phyloP scores from a whole-genome alignment of 37 sponge, comb jelly and placozoan genomes.

The Petrosia ficiformis region DNA sequence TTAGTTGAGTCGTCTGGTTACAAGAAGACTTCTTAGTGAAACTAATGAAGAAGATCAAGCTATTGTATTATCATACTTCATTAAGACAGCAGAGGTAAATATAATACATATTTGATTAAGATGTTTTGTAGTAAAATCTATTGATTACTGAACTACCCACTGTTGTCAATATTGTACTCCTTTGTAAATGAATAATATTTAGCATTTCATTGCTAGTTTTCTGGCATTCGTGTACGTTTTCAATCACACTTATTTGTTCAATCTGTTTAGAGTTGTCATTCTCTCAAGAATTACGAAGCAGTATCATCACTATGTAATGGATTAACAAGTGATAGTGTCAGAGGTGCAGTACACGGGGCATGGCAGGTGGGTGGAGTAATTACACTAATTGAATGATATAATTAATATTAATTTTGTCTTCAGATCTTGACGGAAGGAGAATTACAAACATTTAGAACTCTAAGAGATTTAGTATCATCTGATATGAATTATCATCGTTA shows the following conservation, averaged over 20 bases:
- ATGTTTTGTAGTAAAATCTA: too few relatives aligned
- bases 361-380: slow-evolving; percentile 37
- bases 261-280: slow-evolving; percentile 52
- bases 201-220: too few relatives aligned
- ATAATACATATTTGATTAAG: too few relatives aligned
- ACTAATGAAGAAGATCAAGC: slow-evolving; percentile 36
- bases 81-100: slow-evolving; percentile 68
- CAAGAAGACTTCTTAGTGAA: slow-evolving; percentile 34
- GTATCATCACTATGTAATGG: slow-evolving; percentile 50
- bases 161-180: too few relatives aligned
- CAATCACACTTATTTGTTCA: not conserved
- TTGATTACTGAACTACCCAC: too few relatives aligned
- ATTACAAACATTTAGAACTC: too few relatives aligned
- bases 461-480: too few relatives aligned
- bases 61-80: slow-evolving; percentile 64
- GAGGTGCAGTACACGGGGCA: not conserved
- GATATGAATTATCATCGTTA: slow-evolving; percentile 47
- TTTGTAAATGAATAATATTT: too few relatives aligned
- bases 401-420: not conserved
- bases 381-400: not conserved
- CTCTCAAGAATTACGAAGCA: slow-evolving; percentile 70
- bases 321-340: slow-evolving; percentile 16
- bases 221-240: not conserved
- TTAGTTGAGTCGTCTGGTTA: too few relatives aligned
- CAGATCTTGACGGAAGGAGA: slow-evolving; percentile 14